These are phyloP conservation scores for Novumbra hubbsi DNA, from an alignment of 2,797 vertebrate genomes.

Conservation along the genomic window DNA sequence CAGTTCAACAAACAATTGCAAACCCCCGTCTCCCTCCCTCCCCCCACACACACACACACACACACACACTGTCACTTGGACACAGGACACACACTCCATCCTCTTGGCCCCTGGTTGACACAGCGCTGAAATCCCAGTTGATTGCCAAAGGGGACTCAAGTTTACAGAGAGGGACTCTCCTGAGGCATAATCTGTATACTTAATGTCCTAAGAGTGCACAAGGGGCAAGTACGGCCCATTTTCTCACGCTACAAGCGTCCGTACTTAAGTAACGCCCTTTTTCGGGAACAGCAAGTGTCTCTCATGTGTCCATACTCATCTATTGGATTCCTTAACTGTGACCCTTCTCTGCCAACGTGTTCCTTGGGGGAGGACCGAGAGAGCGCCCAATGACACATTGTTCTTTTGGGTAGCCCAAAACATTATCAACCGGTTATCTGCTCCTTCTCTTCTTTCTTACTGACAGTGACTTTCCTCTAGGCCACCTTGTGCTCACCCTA, in stretches of 20 bases:
- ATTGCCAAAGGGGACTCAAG: slow-evolving; percentile 51
- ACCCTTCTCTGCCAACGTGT: background rate
- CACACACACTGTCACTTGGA: slow-evolving; percentile 6
- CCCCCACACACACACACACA: background rate
- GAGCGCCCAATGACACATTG: background rate
- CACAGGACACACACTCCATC: slow-evolving; percentile 39
- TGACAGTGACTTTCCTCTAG: slow-evolving; percentile 11
- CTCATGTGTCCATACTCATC: background rate
- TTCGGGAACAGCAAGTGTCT: no score
- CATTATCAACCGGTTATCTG: no score
- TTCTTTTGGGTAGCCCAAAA: no score
- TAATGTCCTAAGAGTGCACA: slow-evolving; percentile 22
- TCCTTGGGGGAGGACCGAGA: background rate
- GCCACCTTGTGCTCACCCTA: background rate
- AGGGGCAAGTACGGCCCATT: slow-evolving; percentile 36
- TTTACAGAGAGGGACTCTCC: slow-evolving; percentile 58
- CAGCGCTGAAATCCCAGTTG: slow-evolving; percentile 48
- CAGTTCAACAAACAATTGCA: background rate
- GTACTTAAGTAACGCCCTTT: background rate
- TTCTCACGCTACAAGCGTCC: slow-evolving; percentile 40
- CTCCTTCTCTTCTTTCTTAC: slow-evolving; percentile 15
- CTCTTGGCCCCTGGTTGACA: slow-evolving; percentile 52
- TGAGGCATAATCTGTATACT: slow-evolving; percentile 22
- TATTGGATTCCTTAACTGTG: background rate
- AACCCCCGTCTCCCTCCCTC: background rate